A percentile compares a stretch with the other conserved stretches of the same genome.
Evolutionary conservation across 2,888 invertebrate species (phyloP).

Genomic region (Apotomis betuletana): DNA sequence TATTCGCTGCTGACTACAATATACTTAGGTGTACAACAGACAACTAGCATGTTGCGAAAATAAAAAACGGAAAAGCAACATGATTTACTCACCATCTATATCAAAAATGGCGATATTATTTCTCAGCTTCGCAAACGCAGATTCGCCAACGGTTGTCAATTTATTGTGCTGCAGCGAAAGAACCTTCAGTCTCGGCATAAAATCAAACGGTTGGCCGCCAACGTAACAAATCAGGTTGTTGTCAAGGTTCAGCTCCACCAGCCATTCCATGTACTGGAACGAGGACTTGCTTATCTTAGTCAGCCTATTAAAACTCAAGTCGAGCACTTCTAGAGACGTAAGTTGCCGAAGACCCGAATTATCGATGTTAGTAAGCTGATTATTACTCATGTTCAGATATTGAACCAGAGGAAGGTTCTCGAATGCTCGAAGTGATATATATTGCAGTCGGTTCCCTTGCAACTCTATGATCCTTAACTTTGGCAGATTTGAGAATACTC

Average conservation of each 20-base stretch:
- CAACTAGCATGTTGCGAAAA: too few species aligned
- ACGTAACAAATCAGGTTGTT: conserved; percentile 92
- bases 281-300: conserved; percentile 87
- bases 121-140: conserved; percentile 88
- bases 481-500: conserved; percentile 90
- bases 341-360: conserved; percentile 89
- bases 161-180: conserved; percentile 90
- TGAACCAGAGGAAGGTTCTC: conserved; percentile 90
- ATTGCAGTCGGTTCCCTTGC: conserved; percentile 90
- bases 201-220: conserved; percentile 90
- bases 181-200: conserved; percentile 92
- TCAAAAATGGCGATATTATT: conserved; percentile 92
- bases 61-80: too few species aligned
- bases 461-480: conserved; percentile 89
- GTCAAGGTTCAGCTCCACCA: conserved; percentile 93
- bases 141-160: conserved; percentile 88
- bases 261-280: conserved; percentile 90
- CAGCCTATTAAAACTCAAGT: conserved; percentile 91
- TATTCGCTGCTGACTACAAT: too few species aligned
- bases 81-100: conserved; percentile 87
- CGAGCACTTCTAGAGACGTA: conserved; percentile 91
- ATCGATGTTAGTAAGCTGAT: conserved; percentile 89
- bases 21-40: too few species aligned
- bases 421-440: conserved; percentile 89
- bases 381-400: conserved; percentile 92